Conservation (phyloP, 2,888 invertebrate species). For the Cosmopolites sordidus region DNA sequence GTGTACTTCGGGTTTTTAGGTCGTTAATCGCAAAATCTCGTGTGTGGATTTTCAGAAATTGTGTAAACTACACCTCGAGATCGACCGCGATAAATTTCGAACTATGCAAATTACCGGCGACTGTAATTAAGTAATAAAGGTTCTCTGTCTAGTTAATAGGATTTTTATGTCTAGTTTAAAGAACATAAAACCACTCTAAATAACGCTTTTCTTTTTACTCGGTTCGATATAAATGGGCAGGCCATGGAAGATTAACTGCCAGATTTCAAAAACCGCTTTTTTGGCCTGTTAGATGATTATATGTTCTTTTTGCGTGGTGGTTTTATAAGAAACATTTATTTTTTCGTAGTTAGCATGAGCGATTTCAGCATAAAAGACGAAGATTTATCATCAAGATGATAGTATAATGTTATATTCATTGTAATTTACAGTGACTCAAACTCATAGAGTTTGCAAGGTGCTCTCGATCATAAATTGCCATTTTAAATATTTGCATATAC, state of each 20-base stretch:
- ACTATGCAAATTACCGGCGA: background rate
- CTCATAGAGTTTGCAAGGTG: no score
- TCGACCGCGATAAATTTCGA: background rate
- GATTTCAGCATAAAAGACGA: no score
- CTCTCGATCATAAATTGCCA: no score
- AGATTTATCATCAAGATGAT: no score
- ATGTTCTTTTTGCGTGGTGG: no score
- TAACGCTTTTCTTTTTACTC: background rate
- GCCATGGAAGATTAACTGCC: background rate
- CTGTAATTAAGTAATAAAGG: constrained; percentile 5
- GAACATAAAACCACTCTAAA: background rate
- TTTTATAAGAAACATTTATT: no score
- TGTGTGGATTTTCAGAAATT: constrained; percentile 4
- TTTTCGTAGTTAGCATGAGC: no score
- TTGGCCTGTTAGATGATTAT: no score
- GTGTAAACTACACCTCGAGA: background rate
- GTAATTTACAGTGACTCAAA: no score
- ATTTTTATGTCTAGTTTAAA: constrained; percentile 4
- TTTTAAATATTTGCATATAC: no score
- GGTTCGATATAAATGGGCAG: background rate
- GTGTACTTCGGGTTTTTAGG: constrained; percentile 6
- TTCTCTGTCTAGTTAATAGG: constrained; percentile 1
- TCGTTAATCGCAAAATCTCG: constrained; percentile 20
- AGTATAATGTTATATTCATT: no score
- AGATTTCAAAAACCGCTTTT: background rate